Conservation (phyloP, 2,113 vertebrate genomes). For the Gallinago undulata region DNA sequence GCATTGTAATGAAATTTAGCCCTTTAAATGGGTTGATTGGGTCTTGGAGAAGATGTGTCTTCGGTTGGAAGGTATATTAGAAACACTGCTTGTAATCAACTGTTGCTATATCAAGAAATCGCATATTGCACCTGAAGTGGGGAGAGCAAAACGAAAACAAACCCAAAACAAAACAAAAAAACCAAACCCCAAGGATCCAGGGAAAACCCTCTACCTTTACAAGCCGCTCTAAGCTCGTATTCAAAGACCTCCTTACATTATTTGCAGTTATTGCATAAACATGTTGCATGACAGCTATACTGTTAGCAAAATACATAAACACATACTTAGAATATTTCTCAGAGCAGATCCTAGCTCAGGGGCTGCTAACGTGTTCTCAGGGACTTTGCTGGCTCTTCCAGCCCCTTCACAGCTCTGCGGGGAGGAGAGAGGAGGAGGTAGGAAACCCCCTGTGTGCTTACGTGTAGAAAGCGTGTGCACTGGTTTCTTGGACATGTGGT, state of each 20-base stretch:
- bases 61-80: neutral
- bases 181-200: neutral
- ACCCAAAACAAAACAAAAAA: neutral
- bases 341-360: neutral
- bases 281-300: neutral
- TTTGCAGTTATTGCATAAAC: conserved; percentile 9
- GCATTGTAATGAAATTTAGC: neutral
- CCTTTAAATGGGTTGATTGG: neutral
- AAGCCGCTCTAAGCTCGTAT: neutral
- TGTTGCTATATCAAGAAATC: neutral
- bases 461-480: fast-evolving
- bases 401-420: neutral
- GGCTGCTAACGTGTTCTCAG: neutral
- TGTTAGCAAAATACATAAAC: neutral
- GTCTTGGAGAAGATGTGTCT: neutral
- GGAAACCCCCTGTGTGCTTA: neutral
- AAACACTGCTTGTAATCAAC: neutral
- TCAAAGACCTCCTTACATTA: neutral
- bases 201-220: neutral
- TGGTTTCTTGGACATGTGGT: fast-evolving
- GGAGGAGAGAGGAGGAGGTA: neutral
- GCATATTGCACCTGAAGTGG: neutral
- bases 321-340: neutral
- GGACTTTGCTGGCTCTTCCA: neutral
- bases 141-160: neutral